phyloP scores from a whole-genome alignment of 1,140 invertebrate species.

The Drosophila ananassae region DNA sequence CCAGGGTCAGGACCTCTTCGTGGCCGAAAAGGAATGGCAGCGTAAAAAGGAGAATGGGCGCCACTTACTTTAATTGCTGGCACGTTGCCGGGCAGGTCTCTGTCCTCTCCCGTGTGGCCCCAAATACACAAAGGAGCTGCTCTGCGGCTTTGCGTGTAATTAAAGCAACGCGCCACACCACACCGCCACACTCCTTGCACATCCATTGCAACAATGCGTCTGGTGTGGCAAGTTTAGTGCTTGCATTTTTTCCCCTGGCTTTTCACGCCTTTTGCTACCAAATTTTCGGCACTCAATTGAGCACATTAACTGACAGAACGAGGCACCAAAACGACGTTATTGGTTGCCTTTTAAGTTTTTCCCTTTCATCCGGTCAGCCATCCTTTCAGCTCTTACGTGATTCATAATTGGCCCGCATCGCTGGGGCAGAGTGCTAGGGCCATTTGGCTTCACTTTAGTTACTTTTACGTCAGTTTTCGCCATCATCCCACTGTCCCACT shows the following conservation, averaged over 20 bases:
- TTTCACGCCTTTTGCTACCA: conserved; percentile 20
- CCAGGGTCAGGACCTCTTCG: conserved; percentile 13
- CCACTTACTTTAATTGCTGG: conserved; percentile 53
- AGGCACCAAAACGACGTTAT: conserved; percentile 1
- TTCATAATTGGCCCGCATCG: conserved; percentile 37
- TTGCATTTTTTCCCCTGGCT: conserved; percentile 19
- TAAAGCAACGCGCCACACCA: conserved; percentile 27
- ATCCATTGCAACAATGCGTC: conserved; percentile 34
- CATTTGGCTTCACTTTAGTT: conserved; percentile 34
- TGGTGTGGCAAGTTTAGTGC: conserved; percentile 12
- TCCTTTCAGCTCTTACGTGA: neutral
- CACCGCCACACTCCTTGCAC: conserved; percentile 15
- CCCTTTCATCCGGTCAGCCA: neutral
- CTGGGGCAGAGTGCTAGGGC: conserved; percentile 22
- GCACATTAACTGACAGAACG: conserved; percentile 34
- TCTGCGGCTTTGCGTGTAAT: conserved; percentile 35
- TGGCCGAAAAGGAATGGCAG: conserved; percentile 37
- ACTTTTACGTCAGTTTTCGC: conserved; percentile 34
- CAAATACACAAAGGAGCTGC: conserved; percentile 41
- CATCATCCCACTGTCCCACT: neutral
- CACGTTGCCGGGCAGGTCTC: conserved; percentile 21
- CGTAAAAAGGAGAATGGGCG: conserved; percentile 37
- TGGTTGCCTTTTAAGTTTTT: conserved; percentile 22
- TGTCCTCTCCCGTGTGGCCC: conserved; percentile 1
- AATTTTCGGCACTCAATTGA: conserved; percentile 48